Percentiles rank a stretch among this genome's conserved stretches.
Evolutionary conservation across 2,113 vertebrate species (phyloP).

Genomic region (Poeciliopsis prolifica): DNA sequence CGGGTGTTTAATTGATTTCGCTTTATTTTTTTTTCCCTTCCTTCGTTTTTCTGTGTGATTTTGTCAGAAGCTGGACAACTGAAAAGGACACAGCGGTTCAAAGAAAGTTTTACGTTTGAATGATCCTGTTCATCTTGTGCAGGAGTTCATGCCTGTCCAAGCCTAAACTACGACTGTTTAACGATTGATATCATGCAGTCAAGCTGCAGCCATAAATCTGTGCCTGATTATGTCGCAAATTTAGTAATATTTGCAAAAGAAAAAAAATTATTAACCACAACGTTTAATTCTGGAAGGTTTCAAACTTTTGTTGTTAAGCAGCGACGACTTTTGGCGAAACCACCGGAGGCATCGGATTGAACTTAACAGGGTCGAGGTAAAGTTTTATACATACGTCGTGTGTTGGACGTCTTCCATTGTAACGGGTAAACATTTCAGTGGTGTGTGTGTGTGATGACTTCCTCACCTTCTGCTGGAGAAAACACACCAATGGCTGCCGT

Average conservation of each 20-base stretch:
- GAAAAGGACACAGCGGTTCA: conserved; percentile 65
- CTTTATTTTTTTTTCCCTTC: conserved; percentile 31
- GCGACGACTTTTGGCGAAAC: background rate
- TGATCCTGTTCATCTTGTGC: background rate
- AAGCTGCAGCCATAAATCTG: background rate
- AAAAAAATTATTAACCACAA: background rate
- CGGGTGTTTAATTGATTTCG: conserved; percentile 72
- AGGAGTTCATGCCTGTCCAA: conserved; percentile 11
- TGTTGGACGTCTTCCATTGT: background rate
- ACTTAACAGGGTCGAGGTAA: background rate
- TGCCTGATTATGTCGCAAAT: background rate
- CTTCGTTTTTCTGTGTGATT: conserved; percentile 11
- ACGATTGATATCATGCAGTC: conserved; percentile 6
- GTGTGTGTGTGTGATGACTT: background rate
- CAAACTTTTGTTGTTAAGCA: background rate
- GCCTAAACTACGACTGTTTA: conserved; percentile 18
- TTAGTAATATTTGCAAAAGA: background rate
- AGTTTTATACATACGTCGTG: background rate
- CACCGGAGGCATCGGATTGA: background rate
- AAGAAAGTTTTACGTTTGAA: conserved; percentile 58
- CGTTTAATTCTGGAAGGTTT: background rate
- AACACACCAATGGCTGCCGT: too few relatives aligned
- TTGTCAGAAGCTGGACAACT: conserved; percentile 48
- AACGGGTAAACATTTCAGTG: background rate
- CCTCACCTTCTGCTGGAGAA: background rate